Conservation (phyloP, 2,888 invertebrate species). For the Hedychridium roseum region DNA sequence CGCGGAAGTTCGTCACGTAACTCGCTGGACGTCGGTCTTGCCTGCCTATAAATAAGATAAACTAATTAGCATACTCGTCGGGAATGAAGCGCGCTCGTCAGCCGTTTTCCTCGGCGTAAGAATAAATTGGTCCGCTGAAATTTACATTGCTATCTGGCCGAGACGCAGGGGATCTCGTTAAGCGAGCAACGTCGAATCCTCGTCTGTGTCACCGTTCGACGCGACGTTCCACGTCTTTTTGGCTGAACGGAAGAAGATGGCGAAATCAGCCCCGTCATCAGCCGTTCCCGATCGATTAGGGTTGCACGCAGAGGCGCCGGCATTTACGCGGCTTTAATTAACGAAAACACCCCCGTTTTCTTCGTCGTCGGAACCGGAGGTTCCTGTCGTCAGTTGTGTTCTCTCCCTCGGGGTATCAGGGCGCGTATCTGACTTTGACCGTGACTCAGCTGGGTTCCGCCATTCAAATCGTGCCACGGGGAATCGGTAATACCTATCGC, state of each 20-base stretch:
- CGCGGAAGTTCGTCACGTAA: too few species aligned
- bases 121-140: slow-evolving; percentile 57
- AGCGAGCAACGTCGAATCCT: slow-evolving; percentile 34
- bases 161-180: slow-evolving; percentile 61
- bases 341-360: too few species aligned
- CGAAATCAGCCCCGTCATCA: neutral
- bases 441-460: slow-evolving; percentile 48
- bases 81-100: slow-evolving; percentile 16
- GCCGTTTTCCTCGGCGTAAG: slow-evolving; percentile 13
- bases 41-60: slow-evolving; percentile 49
- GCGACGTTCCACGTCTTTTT: neutral
- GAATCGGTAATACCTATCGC: too few species aligned
- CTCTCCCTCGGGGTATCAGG: slow-evolving; percentile 25
- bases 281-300: neutral
- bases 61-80: slow-evolving; percentile 51
- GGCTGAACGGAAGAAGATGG: neutral
- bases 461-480: slow-evolving; percentile 27
- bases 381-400: slow-evolving; percentile 55
- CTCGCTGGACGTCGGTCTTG: slow-evolving; percentile 18
- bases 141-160: slow-evolving; percentile 56
- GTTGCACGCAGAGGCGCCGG: neutral
- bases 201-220: slow-evolving; percentile 29
- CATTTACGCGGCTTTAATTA: neutral
- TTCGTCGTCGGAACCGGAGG: slow-evolving; percentile 57
- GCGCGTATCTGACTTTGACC: slow-evolving; percentile 50